Percentiles rank a stretch among this genome's conserved stretches.
phyloP scores from a whole-genome alignment of 1,140 invertebrate species.

The Neoseiulus cucumeris region DNA sequence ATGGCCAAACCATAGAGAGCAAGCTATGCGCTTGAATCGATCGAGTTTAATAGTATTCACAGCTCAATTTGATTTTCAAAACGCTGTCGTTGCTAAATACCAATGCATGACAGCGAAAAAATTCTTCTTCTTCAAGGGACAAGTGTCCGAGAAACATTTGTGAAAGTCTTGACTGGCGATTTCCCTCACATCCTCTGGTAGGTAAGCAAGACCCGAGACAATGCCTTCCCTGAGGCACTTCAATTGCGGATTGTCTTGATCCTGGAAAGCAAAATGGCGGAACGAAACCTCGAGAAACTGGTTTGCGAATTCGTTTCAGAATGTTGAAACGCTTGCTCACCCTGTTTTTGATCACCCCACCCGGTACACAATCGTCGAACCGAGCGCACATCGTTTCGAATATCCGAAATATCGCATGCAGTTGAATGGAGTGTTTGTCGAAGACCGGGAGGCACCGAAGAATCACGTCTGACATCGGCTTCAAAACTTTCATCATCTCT shows the following conservation, averaged over 20 bases:
- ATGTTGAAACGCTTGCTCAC: background rate
- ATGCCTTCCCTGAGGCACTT: background rate
- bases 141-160: background rate
- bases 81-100: background rate
- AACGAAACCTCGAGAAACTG: background rate
- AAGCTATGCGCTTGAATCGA: too few species aligned
- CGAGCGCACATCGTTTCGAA: background rate
- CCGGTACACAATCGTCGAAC: background rate
- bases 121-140: background rate
- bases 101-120: background rate
- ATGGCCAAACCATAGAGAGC: too few species aligned
- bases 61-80: conserved; percentile 8
- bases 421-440: background rate
- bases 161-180: background rate
- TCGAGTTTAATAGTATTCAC: too few species aligned
- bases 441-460: background rate
- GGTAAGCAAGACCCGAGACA: background rate
- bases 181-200: too few species aligned
- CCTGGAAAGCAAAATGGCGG: too few species aligned
- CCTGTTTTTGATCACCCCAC: background rate
- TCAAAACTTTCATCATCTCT: background rate
- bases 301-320: background rate
- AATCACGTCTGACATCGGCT: background rate
- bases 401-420: background rate
- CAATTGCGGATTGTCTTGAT: background rate